Base-by-base conservation (phyloP, 2,797 vertebrate genomes). In the Discoglossus pictus region DNA sequence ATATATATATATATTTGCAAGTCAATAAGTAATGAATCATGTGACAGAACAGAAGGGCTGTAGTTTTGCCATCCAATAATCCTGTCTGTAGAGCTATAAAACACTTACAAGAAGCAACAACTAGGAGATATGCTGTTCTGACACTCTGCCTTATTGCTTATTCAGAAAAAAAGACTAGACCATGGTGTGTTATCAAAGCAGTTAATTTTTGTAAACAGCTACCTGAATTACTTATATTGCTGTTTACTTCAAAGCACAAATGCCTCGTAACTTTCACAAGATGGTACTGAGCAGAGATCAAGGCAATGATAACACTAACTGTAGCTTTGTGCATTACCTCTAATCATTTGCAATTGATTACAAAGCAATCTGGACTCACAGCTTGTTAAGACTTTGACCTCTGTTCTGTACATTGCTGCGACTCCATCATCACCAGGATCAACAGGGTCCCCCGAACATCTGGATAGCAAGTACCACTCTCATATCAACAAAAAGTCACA, bases 241-340 rank as follows among this genome's bases (percentile, higher is more conserved):
- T 65, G 62, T 62, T 72, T 62, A 61, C 54, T 61, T 59, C 69
- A 72, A 72, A 63, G 59, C 39, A 65, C 35, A 51, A 58, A 59
- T 35, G 46, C 44, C 64, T 63, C 58, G 73, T 74, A 67, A 74
- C 73, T 72, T 74, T 74, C 73, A 74, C 73, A 74, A 67, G 73
- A 74, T 74, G 73, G 73, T 74, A 74, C 73, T 70, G 70, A 74
- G 36, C 25, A 43, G 23, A 74, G 73, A 74, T 74, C 68, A 72
- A 63, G 48, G 46, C 16, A 17, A 42, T 56, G 46, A 71, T 52
- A 58, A 46, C 60, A 55, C 24, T 47, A 39, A 65, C 24, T 55
- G 61, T 40, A 50, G 44, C 46, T 70, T 56, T 55, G 44, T 72
- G 63, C 52, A 64, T 52, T 68, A 72, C 58, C 35, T 65, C 60